Conservation (phyloP, 2,888 invertebrate species). For the Yponomeuta cagnagella region DNA sequence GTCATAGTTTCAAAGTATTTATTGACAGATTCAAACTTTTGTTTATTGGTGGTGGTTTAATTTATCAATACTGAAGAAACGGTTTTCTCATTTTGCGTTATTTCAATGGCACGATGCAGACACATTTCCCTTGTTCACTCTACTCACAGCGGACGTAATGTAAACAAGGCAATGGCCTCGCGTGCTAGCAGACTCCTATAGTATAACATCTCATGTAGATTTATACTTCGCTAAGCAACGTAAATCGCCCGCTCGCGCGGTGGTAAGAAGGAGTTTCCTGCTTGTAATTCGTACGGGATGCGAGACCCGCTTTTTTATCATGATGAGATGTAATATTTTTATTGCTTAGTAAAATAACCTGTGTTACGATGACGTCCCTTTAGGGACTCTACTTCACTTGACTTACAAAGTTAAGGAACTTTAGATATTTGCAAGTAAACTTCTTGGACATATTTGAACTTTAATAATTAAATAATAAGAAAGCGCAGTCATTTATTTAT, state of each 20-base stretch:
- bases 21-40: too few species aligned
- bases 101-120: too few species aligned
- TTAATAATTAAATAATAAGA: too few species aligned
- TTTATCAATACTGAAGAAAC: too few species aligned
- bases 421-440: background rate
- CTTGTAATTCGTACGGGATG: background rate
- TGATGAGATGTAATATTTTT: constrained; percentile 2
- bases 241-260: constrained; percentile 4
- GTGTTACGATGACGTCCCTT: background rate
- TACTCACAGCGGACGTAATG: background rate
- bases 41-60: too few species aligned
- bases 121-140: background rate
- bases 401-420: background rate
- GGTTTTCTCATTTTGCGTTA: too few species aligned
- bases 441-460: too few species aligned
- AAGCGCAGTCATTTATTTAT: too few species aligned
- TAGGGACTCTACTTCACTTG: background rate
- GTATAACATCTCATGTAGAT: constrained; percentile 9
- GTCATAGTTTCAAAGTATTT: too few species aligned
- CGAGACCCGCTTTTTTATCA: constrained; percentile 1
- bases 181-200: background rate
- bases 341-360: background rate
- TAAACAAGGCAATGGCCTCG: background rate
- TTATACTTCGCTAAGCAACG: constrained; percentile 9
- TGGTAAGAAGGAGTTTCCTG: background rate